A percentile compares a stretch with the other conserved stretches of the same genome.
These are phyloP conservation scores for Achatina immaculata DNA, from an alignment of 1,140 invertebrate genomes.

Conservation along the genomic window DNA sequence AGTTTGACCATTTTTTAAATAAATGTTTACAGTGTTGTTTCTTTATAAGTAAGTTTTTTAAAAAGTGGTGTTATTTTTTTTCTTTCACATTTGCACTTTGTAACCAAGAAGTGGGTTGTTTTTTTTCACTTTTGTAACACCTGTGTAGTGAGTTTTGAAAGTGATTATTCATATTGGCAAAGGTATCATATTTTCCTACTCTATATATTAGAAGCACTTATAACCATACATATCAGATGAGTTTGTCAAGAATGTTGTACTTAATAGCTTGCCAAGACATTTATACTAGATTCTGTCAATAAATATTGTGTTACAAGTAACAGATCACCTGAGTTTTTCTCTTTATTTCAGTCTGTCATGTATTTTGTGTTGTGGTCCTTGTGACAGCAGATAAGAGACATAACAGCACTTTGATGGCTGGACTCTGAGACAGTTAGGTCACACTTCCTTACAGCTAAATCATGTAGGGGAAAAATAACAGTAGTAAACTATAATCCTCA, in stretches of 20 bases:
- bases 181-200: not conserved
- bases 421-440: too few relatives aligned
- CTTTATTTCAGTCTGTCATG: not conserved
- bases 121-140: not conserved
- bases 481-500: not conserved
- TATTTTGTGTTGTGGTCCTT: not conserved
- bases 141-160: not conserved
- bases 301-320: not conserved
- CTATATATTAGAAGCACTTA: not conserved
- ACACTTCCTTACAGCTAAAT: too few relatives aligned
- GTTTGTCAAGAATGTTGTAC: not conserved
- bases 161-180: not conserved
- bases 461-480: not conserved
- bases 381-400: too few relatives aligned
- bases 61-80: too few relatives aligned
- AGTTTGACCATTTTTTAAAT: too few relatives aligned
- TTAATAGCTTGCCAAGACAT: not conserved
- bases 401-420: too few relatives aligned
- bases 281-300: constrained; percentile 4
- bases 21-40: too few relatives aligned
- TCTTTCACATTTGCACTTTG: not conserved
- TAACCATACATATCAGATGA: not conserved
- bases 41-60: too few relatives aligned
- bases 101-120: constrained; percentile 28
- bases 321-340: not conserved